These are phyloP conservation scores for Eolophus roseicapilla DNA, from an alignment of 2,113 vertebrate genomes.

Conservation along the genomic window DNA sequence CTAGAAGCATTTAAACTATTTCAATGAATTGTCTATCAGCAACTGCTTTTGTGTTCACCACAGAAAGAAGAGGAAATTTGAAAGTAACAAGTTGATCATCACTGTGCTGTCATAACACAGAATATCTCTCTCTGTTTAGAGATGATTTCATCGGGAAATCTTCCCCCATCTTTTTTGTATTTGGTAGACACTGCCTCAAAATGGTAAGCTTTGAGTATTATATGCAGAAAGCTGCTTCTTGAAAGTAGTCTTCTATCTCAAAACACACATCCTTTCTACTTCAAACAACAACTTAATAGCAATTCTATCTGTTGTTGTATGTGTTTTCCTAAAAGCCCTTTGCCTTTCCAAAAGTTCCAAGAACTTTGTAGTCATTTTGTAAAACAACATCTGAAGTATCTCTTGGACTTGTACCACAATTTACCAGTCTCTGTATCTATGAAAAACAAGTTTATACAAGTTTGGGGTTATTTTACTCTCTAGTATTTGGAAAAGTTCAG, in stretches of 20 bases:
- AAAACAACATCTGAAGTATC: background rate
- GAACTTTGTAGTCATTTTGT: background rate
- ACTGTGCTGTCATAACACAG: background rate
- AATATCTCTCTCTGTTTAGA: background rate
- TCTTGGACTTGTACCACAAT: background rate
- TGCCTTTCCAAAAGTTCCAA: background rate
- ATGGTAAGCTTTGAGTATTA: background rate
- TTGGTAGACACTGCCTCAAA: background rate
- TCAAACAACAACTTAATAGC: background rate
- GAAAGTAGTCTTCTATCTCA: background rate
- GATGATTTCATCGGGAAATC: background rate
- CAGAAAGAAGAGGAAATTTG: background rate
- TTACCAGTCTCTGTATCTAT: background rate
- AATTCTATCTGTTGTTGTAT: background rate
- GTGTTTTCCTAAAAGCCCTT: background rate
- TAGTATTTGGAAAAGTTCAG: background rate
- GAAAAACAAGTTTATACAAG: background rate
- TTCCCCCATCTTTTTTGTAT: background rate
- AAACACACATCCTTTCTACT: background rate
- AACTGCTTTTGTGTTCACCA: background rate
- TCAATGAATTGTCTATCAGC: background rate
- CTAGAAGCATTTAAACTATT: conserved; percentile 17
- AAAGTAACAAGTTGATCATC: background rate
- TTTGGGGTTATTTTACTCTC: background rate
- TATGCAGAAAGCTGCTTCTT: background rate